A percentile compares a stretch with the other conserved stretches of the same genome.
Evolutionary conservation across 2,113 vertebrate species (phyloP).

Genomic region (Pterocles gutturalis): DNA sequence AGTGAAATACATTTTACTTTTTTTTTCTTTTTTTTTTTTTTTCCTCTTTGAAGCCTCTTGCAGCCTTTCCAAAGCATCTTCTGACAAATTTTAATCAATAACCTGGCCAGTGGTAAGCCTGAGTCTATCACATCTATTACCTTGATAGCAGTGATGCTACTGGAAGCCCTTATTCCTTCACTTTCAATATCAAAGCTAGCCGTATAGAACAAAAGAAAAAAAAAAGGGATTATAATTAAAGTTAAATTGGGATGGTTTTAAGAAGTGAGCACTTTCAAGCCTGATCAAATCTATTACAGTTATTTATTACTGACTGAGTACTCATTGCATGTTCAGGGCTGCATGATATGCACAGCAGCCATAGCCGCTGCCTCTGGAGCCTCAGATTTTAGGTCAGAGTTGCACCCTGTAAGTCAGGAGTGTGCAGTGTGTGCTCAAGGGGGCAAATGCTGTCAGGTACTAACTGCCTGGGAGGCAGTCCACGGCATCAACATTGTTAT

Average conservation of each 20-base stretch:
- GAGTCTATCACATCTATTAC: slow-evolving; percentile 29
- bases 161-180: not conserved
- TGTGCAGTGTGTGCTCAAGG: not conserved
- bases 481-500: not conserved
- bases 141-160: not conserved
- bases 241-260: not conserved
- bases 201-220: not conserved
- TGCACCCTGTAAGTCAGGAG: not conserved
- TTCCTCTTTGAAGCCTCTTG: not conserved
- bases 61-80: slow-evolving; percentile 31
- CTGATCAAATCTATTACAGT: not conserved
- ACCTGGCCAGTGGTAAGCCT: slow-evolving; percentile 40
- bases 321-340: not conserved
- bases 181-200: not conserved
- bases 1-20: not conserved
- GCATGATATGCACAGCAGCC: not conserved
- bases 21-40: not conserved
- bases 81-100: slow-evolving; percentile 48
- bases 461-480: not conserved
- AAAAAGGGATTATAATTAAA: slow-evolving; percentile 11
- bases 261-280: not conserved
- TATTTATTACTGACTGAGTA: not conserved
- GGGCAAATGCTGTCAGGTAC: not conserved
- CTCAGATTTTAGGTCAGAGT: not conserved
- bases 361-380: not conserved